Evolutionary conservation across 2,113 vertebrate genomes (phyloP).

Genomic region (Myotis brandtii): DNA sequence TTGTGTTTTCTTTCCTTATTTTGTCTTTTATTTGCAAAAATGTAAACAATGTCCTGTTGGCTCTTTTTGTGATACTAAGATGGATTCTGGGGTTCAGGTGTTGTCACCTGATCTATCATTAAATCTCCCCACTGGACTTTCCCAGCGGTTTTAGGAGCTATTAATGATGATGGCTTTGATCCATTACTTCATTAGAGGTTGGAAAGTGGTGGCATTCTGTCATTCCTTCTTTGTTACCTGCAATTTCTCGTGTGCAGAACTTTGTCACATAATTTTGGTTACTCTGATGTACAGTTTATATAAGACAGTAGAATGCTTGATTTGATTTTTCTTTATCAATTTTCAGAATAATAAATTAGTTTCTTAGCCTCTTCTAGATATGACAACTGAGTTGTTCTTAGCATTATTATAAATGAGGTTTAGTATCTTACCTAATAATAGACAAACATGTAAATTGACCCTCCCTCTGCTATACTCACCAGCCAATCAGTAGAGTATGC

Average conservation of each 20-base stretch:
- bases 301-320: not conserved
- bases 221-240: not conserved
- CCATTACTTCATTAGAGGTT: not conserved
- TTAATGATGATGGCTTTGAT: not conserved
- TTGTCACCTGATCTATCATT: not conserved
- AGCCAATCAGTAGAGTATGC: no score
- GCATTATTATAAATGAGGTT: not conserved
- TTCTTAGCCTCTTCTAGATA: conserved; percentile 8
- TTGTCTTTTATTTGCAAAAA: not conserved
- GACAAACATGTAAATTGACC: no score
- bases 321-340: not conserved
- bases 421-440: not conserved
- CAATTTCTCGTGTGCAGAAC: not conserved
- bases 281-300: not conserved
- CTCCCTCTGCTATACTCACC: no score
- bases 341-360: not conserved
- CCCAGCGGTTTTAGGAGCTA: not conserved
- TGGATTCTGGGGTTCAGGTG: not conserved
- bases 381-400: not conserved
- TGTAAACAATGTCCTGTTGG: not conserved
- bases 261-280: not conserved
- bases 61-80: not conserved
- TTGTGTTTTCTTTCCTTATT: not conserved
- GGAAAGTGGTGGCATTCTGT: not conserved
- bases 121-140: not conserved